Evolutionary conservation across 2,888 invertebrate species (phyloP), one percentile per base, ranked within the genome.

Genomic region (Drosophila borborema): DNA sequence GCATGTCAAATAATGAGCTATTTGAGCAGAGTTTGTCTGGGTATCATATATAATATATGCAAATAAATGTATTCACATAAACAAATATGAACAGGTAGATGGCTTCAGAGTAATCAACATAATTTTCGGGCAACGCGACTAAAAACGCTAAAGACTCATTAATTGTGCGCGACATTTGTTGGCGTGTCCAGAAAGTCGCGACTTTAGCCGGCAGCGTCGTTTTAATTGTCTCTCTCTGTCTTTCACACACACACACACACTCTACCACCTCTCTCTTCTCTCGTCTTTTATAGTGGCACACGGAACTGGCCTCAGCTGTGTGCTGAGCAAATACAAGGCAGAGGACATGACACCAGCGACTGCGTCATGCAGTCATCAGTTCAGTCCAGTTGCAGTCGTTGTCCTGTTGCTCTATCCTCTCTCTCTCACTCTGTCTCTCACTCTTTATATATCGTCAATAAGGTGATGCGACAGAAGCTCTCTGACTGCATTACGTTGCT

Each of bases 111-210:
- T 82, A 86, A 85, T 85, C 82, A 85, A 77, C 80, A 82, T 87
- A 84, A 85, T 76, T 82, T 68, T 65, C 23, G 75, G 46, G 51
- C 45, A 34, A 31, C 59, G 67, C 77, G 75, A 49, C 74, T 58
- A 76, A 84, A 83, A 91, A 91, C 90, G 87, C 85, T 85, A 91
- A 91, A 90, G 80, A 90, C 91, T 89, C 90, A 90, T 91, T 91
- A 91, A 91, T 91, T 63, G 66, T 53, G 78, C 80, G 73, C 74
- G 81, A 83, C 83, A 80, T 81, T 81, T 73, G 71, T 51, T 41
- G 71, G 78, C 71, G 69, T 72, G 80, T 75, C 66, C 78, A 63
- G 75, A 45, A 68, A 69, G 71, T 76, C 77, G 77, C 86, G 83
- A 83, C 76, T 75, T 86, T 81, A 64, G 78, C 81, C 64, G 67